Percentiles rank a stretch among this genome's conserved stretches.
phyloP scores from a whole-genome alignment of 2,888 invertebrate species.

The Drosophila leonis region DNA sequence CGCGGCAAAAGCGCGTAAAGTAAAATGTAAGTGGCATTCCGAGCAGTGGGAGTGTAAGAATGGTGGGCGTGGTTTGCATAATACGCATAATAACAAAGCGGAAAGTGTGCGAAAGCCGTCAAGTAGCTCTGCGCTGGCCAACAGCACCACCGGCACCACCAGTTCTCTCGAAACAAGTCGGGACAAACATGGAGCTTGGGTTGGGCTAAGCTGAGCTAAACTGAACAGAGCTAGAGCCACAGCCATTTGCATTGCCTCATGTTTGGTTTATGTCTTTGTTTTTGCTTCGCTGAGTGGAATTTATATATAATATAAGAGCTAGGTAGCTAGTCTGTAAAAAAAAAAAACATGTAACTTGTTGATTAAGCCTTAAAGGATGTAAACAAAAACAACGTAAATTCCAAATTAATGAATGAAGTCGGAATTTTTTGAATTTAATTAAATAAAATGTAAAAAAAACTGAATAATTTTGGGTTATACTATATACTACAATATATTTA shows the following conservation, averaged over 20 bases:
- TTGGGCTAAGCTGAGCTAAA: conserved; percentile 25
- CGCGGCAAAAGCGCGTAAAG: conserved; percentile 73
- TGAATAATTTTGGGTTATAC: too few relatives aligned
- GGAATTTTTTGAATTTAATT: conserved; percentile 5
- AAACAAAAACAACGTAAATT: conserved; percentile 39
- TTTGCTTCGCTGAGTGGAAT: conserved; percentile 57
- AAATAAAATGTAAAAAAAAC: background rate
- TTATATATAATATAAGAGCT: conserved; percentile 34
- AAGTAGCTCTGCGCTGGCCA: conserved; percentile 41
- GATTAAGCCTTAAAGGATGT: conserved; percentile 38
- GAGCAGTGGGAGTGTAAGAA: conserved; percentile 9
- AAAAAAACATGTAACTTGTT: conserved; percentile 40
- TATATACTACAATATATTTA: too few relatives aligned
- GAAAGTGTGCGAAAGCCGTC: conserved; percentile 73
- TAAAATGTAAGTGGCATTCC: conserved; percentile 75
- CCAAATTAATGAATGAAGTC: conserved; percentile 17
- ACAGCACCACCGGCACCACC: conserved; percentile 12
- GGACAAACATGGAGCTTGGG: conserved; percentile 16
- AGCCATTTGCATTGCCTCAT: conserved; percentile 61
- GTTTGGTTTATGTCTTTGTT: conserved; percentile 73
- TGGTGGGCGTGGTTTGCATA: conserved; percentile 65
- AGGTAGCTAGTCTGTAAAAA: conserved; percentile 3
- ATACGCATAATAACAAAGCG: conserved; percentile 79
- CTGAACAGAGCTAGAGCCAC: conserved; percentile 36
- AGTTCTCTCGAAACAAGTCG: conserved; percentile 3